Evolutionary conservation across 1,140 invertebrate genomes (phyloP).

Genomic region (Matsumurasca onukii): DNA sequence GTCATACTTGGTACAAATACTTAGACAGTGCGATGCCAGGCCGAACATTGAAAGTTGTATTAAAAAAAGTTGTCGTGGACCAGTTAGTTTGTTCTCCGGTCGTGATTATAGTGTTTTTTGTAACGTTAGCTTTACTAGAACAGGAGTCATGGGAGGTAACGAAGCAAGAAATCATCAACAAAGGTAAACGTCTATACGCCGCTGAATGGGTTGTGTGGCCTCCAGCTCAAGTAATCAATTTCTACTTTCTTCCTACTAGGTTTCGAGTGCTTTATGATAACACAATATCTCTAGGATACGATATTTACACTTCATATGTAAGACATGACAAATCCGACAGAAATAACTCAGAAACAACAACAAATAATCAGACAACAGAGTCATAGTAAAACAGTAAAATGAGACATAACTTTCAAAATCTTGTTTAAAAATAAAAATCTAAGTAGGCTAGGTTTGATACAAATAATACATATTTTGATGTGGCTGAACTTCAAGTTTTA

Average conservation of each 20-base stretch:
- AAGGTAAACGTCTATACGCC: constrained; percentile 75
- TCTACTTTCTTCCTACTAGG: constrained; percentile 79
- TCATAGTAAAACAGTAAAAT: too few species aligned
- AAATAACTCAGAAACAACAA: too few species aligned
- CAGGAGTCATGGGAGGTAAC: constrained; percentile 61
- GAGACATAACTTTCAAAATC: too few species aligned
- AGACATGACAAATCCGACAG: constrained; percentile 56
- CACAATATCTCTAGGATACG: constrained; percentile 85
- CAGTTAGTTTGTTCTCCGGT: constrained; percentile 87
- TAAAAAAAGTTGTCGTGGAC: constrained; percentile 85
- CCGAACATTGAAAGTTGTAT: constrained; percentile 63
- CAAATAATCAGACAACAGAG: too few species aligned
- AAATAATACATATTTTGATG: too few species aligned
- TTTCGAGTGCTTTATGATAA: constrained; percentile 91
- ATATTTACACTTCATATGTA: constrained; percentile 91
- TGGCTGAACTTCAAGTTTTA: too few species aligned
- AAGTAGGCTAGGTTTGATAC: too few species aligned
- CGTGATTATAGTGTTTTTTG: constrained; percentile 78
- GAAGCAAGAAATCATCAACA: constrained; percentile 70
- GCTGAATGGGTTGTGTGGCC: constrained; percentile 84
- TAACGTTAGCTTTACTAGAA: constrained; percentile 74
- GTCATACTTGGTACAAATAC: constrained; percentile 81
- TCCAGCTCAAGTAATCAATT: constrained; percentile 82
- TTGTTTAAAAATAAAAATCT: too few species aligned
- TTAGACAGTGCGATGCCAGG: constrained; percentile 71